These are phyloP conservation scores for Tenualosa thibaudeaui DNA, from an alignment of 2,797 vertebrate species.

Conservation along the genomic window DNA sequence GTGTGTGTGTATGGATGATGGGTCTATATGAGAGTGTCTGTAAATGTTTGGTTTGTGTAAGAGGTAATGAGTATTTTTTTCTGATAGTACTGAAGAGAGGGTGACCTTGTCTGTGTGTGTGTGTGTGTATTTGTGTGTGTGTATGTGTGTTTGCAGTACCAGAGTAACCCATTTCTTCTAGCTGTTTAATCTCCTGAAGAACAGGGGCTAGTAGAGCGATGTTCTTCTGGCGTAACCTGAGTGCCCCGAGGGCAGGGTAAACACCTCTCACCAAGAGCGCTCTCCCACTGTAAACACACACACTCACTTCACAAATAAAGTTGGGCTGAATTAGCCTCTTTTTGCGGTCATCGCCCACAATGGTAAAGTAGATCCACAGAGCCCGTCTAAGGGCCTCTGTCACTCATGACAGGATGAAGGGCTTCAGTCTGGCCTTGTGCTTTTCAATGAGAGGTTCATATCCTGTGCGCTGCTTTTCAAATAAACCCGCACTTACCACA, in stretches of 20 bases:
- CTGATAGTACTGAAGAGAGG: not conserved
- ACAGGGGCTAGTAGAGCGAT: not conserved
- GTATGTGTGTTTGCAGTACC: not conserved
- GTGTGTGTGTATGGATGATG: too few relatives aligned
- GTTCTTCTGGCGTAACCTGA: not conserved
- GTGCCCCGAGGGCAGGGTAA: not conserved
- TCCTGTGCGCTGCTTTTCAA: slow-evolving; percentile 13
- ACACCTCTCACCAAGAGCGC: not conserved
- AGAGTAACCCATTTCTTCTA: not conserved
- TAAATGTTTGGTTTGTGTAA: not conserved
- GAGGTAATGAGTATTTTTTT: not conserved
- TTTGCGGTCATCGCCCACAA: not conserved
- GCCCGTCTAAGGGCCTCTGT: not conserved
- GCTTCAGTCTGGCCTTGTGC: not conserved
- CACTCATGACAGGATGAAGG: not conserved
- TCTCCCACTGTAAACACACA: not conserved
- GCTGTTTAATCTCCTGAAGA: not conserved
- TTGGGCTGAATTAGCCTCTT: not conserved
- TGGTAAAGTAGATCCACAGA: not conserved
- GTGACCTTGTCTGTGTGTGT: not conserved
- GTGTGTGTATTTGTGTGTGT: not conserved
- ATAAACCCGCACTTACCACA: slow-evolving; percentile 17
- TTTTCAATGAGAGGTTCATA: slow-evolving; percentile 9
- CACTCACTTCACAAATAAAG: slow-evolving; percentile 18
- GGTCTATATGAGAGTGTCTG: too few relatives aligned